Base-by-base conservation (phyloP, 2,888 invertebrate genomes). In the Drosophila recens region DNA sequence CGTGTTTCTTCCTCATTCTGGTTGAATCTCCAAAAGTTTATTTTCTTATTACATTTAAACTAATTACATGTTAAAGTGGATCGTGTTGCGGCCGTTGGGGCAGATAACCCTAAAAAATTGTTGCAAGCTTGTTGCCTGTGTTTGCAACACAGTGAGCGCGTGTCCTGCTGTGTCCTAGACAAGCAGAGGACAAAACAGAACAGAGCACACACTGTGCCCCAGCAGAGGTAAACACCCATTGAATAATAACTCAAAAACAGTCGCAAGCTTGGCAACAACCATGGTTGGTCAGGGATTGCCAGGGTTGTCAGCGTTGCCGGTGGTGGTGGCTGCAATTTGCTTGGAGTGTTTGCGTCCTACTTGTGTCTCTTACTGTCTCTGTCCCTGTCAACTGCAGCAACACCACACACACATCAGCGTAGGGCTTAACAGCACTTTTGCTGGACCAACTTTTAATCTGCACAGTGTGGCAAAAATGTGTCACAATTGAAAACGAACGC, bases 191-290 rank as follows among this genome's bases (percentile, higher is more conserved):
- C 57, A 58, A 38, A 45, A 56, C 36, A 56, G 33, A 45, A 56
- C 36, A 56, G 33, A 45, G 36, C 34, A 34, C 33, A 45, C 30
- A 27, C 34, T 20, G 33, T 43, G 45, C 4, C 42, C n/a, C 36
- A 36, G 11, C 58, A 42, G 45, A 72, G 67, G 67, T 72, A 80
- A 72, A 80, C 80, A 82, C 79, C 78, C 83, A 82, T 80, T 70
- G 72, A 79, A 86, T 81, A 91, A 91, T 92, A 92, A 91, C 87
- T 91, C 91, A 92, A 89, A 91, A 91, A 91, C 91, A 92, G 91
- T 80, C 69, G 67, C 82, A 67, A 72, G 62, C 57, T 67, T 57
- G 30, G 27, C 49, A 43, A 57, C 61, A 38, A 13, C 38, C 48
- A 27, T 17, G 49, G 34, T 43, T 34, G 43, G 45, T 56, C 34